Evolutionary conservation across 2,888 invertebrate genomes (phyloP), one percentile per base, ranked within the genome.

Genomic region (Chironomus riparius): DNA sequence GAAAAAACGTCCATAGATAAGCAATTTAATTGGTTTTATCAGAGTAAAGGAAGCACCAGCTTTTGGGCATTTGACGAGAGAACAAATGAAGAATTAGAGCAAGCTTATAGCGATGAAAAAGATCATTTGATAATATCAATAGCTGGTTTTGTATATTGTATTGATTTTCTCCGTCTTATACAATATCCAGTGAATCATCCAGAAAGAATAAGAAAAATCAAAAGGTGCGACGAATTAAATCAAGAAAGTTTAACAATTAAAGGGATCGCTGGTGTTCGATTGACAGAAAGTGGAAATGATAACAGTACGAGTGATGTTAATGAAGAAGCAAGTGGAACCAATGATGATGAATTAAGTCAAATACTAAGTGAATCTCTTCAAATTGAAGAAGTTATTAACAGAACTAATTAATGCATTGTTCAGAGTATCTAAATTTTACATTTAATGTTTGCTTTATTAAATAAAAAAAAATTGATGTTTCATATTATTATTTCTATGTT

Each of bases 31-130:
- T 65, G 65, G 65, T 65, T 65, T 22, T 65, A 65, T 65, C 21
- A 65, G 10, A 47, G 62, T 3, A 73, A 62, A 28, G 15, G 15
- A 7, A 61, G 28, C 21, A 38, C 38, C 38, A 38, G 62, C 5
- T 73, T 28, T 48, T 73, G 72, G 72, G 61, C 24, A 18, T 73
- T 38, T 24, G 72, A 73, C 15, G 72, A 73, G 7, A n/a, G 62
- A 2, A 38, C 72, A 10, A 22, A 13, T 21, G 18, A 24, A 28
- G 61, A 62, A 5, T 24, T 73, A 15, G 72, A 73, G 15, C n/a
- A 61, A 28, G 72, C 72, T 12, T 62, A 12, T 50, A 15, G 38
- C 12, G 62, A 73, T 7, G 5, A 61, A 73, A 56, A 22, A 18
- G 61, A 62, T 47, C 13, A 65, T 13, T 5, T 73, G 6, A 21